Evolutionary conservation across 2,888 invertebrate species (phyloP).

Genomic region (Trachelus tabidus): DNA sequence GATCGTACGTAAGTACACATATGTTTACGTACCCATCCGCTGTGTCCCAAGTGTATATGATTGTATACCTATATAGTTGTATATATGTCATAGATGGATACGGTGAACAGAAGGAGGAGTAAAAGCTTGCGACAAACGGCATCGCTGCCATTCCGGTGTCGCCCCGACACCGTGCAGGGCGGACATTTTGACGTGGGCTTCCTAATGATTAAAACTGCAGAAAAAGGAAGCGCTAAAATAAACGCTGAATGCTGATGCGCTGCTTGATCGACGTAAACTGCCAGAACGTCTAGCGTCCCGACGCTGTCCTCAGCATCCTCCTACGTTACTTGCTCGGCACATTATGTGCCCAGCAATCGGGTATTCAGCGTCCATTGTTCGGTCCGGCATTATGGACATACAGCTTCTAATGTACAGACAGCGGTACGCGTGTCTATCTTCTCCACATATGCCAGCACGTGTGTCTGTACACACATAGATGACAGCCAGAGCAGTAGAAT

Average conservation of each 20-base stretch:
- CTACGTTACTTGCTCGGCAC: not conserved
- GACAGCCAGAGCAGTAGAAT: not conserved
- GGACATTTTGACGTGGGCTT: conserved; percentile 7
- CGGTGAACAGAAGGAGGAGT: not conserved
- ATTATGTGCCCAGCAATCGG: not conserved
- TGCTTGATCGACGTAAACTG: conserved; percentile 4
- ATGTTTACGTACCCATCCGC: not conserved
- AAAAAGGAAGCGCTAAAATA: conserved; percentile 3
- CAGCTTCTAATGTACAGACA: not conserved
- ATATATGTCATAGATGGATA: not conserved
- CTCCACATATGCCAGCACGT: not conserved
- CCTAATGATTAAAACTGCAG: conserved; percentile 8
- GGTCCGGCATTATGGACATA: not conserved
- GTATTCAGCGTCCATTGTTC: conserved; percentile 2
- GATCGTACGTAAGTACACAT: not conserved
- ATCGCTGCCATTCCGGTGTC: not conserved
- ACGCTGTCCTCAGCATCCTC: not conserved
- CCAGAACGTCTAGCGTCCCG: conserved; percentile 10
- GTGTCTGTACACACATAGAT: not conserved
- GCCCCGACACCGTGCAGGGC: not conserved
- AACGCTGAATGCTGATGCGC: conserved; percentile 5
- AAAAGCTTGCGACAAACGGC: not conserved
- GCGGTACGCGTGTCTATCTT: not conserved
- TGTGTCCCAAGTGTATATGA: too few relatives aligned
- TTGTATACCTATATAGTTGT: too few relatives aligned